Percentiles rank a stretch among this genome's conserved stretches.
Conservation (phyloP, 2,113 vertebrate genomes). For the Ictalurus furcatus region DNA sequence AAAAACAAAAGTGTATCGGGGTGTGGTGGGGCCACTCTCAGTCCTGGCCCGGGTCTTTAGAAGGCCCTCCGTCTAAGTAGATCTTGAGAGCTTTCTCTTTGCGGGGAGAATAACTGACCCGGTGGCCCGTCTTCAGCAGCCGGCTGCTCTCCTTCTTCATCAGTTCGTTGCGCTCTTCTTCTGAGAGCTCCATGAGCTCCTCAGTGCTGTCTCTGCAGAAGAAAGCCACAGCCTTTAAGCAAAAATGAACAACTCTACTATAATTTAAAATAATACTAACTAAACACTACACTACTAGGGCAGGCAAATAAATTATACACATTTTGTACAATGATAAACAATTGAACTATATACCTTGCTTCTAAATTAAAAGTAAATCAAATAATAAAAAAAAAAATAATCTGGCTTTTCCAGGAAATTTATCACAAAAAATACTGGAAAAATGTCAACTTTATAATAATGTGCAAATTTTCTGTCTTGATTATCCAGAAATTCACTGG, state of each 20-base stretch:
- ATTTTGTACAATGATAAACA: too few relatives aligned
- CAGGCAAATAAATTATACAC: not conserved
- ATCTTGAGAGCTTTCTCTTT: conserved; percentile 99
- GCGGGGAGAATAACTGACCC: conserved; percentile 95
- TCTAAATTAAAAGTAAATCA: not conserved
- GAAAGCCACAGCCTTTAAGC: not conserved
- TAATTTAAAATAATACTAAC: not conserved
- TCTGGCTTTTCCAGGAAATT: too few relatives aligned
- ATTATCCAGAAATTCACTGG: not conserved
- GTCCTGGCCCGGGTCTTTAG: conserved; percentile 93
- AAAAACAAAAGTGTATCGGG: conserved; percentile 53
- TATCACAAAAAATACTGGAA: too few relatives aligned
- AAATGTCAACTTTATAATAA: too few relatives aligned
- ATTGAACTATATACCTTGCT: too few relatives aligned
- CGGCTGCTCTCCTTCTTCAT: conserved; percentile 99
- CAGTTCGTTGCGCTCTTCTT: conserved; percentile 93
- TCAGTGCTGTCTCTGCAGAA: conserved; percentile 86
- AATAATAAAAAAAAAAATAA: too few relatives aligned
- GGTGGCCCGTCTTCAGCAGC: conserved; percentile 94
- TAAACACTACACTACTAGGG: not conserved
- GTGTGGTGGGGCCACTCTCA: conserved; percentile 67
- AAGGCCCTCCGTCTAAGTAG: conserved; percentile 93
- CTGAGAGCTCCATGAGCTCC: conserved; percentile 89
- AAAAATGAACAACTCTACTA: not conserved
- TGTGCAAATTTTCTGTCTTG: too few relatives aligned